Conservation (phyloP, 2,113 vertebrate genomes). For the Serilophus lunatus region DNA sequence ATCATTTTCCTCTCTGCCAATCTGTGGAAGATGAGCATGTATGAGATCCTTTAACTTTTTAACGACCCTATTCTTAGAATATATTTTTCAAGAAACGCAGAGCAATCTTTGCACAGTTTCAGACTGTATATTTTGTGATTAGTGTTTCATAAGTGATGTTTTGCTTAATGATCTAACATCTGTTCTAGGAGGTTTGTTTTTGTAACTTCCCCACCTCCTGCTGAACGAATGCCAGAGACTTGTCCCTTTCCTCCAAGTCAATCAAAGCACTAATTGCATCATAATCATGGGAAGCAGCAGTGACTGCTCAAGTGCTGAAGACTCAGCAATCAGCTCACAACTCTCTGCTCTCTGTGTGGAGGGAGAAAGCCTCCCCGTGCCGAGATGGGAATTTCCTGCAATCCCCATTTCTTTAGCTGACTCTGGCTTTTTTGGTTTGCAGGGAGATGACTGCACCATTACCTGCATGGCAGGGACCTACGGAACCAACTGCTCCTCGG, state of each 20-base stretch:
- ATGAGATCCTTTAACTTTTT: neutral
- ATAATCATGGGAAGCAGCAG: constrained; percentile 42
- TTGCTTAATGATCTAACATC: constrained; percentile 71
- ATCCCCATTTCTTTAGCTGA: neutral
- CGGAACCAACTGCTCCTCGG: constrained; percentile 85
- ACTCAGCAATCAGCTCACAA: constrained; percentile 35
- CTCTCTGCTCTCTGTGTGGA: neutral
- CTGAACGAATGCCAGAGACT: constrained; percentile 49
- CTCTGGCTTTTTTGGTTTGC: neutral
- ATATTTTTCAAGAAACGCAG: constrained; percentile 9
- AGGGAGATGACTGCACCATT: constrained; percentile 89
- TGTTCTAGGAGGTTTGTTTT: constrained; percentile 67
- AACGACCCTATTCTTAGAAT: constrained; percentile 25
- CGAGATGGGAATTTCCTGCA: constrained; percentile 18
- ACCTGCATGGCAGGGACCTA: constrained; percentile 84
- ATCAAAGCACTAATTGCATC: constrained; percentile 58
- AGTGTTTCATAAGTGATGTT: constrained; percentile 59
- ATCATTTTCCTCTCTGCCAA: neutral
- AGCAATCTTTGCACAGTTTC: neutral
- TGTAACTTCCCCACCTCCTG: constrained; percentile 61
- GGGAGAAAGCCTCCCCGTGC: constrained; percentile 2
- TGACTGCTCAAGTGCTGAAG: constrained; percentile 33
- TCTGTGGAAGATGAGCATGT: neutral
- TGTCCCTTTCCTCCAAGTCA: constrained; percentile 59
- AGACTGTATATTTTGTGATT: constrained; percentile 68